Evolutionary conservation across 2,797 vertebrate species (phyloP).

Genomic region (Poecilia wingei): DNA sequence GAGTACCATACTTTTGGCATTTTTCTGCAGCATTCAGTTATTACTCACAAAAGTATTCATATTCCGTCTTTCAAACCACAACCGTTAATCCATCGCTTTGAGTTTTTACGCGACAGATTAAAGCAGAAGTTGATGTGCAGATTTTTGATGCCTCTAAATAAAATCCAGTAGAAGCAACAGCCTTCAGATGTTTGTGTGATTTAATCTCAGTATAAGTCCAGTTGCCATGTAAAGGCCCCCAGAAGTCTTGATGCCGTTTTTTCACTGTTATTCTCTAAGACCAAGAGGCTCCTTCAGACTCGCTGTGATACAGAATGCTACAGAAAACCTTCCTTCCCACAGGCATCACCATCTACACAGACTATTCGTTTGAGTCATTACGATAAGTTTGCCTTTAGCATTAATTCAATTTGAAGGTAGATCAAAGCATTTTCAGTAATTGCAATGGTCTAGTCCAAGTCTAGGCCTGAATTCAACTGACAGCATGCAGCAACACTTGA

Average conservation of each 20-base stretch:
- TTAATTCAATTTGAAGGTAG: not conserved
- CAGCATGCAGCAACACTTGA: not conserved
- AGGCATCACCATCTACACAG: not conserved
- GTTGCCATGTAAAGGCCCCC: no score
- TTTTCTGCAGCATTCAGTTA: not conserved
- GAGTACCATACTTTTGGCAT: not conserved
- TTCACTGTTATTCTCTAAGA: no score
- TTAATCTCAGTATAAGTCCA: no score
- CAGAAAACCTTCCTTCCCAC: not conserved
- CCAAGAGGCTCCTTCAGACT: no score
- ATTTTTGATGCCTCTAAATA: not conserved
- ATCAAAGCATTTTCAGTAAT: not conserved
- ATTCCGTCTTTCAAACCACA: no score
- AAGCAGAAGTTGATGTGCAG: not conserved
- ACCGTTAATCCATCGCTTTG: no score
- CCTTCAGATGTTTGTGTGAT: not conserved
- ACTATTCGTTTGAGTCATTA: not conserved
- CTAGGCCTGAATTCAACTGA: not conserved
- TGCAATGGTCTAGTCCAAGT: not conserved
- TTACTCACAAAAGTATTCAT: no score
- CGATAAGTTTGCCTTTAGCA: not conserved
- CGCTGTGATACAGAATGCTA: no score
- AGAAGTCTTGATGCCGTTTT: no score
- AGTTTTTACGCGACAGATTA: not conserved
- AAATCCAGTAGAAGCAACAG: not conserved